Conservation (phyloP, 2,888 invertebrate genomes). For the Agrilus mali region DNA sequence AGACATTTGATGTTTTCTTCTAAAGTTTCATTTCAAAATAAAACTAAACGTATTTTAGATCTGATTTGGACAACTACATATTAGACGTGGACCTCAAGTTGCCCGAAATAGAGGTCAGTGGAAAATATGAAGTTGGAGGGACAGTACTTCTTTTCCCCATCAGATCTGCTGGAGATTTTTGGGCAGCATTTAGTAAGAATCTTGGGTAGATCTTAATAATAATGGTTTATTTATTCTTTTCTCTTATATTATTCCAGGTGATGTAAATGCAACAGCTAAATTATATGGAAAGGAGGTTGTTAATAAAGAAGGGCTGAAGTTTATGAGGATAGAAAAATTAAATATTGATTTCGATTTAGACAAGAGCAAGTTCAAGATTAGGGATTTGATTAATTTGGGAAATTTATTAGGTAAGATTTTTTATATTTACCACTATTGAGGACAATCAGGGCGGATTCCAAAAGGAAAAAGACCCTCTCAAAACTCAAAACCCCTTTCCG, state of each 20-base stretch:
- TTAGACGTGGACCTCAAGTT: conserved; percentile 49
- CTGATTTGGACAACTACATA: conserved; percentile 45
- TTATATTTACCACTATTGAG: too few relatives aligned
- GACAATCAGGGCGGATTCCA: too few relatives aligned
- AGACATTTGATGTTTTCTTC: too few relatives aligned
- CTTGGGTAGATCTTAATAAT: not conserved
- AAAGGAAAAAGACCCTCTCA: too few relatives aligned
- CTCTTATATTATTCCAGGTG: conserved; percentile 44
- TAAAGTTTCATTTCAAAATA: too few relatives aligned
- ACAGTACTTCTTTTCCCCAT: conserved; percentile 69
- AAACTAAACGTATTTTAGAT: conserved; percentile 38
- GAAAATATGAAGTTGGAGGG: conserved; percentile 64
- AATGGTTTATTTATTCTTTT: not conserved
- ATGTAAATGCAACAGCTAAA: conserved; percentile 57
- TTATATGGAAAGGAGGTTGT: conserved; percentile 55
- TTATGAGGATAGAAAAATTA: conserved; percentile 56
- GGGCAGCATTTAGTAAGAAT: conserved; percentile 63
- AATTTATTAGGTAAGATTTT: conserved; percentile 53
- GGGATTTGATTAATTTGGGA: conserved; percentile 61
- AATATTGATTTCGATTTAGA: conserved; percentile 58
- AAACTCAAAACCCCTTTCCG: too few relatives aligned
- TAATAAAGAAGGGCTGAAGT: conserved; percentile 44
- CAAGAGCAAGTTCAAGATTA: conserved; percentile 56
- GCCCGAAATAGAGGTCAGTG: conserved; percentile 61
- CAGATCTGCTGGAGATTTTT: conserved; percentile 66